Evolutionary conservation across 2,797 vertebrate genomes (phyloP).

Genomic region (Syngnathus rostellatus): DNA sequence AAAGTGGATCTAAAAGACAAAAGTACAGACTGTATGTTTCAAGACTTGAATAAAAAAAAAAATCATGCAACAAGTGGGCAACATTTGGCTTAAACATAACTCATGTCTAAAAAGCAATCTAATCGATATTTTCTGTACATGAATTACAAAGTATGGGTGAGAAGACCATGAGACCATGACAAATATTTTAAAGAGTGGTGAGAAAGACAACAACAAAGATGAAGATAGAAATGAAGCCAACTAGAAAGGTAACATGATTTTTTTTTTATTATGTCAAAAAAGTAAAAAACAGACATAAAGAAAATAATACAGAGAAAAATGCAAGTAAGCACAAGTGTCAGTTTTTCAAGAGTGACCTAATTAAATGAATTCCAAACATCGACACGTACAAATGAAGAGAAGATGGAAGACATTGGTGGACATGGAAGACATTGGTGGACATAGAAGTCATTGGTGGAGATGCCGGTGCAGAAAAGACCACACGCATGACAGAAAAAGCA

Average conservation of each 20-base stretch:
- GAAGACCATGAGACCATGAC: background rate
- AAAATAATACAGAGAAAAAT: conserved; percentile 14
- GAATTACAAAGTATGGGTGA: background rate
- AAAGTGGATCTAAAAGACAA: conserved; percentile 56
- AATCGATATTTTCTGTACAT: background rate
- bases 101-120: background rate
- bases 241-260: background rate
- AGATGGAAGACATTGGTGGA: conserved; percentile 11
- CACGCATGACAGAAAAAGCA: conserved; percentile 26
- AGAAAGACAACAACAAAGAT: background rate
- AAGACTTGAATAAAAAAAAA: conserved; percentile 11
- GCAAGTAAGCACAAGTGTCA: background rate
- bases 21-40: background rate
- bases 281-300: background rate
- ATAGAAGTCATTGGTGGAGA: conserved; percentile 58
- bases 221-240: background rate
- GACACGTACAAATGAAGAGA: background rate
- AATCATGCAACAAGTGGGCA: background rate
- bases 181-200: background rate
- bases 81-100: background rate
- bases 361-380: background rate
- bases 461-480: conserved; percentile 46
- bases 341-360: background rate
- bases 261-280: background rate
- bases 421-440: conserved; percentile 29